Evolutionary conservation across 2,888 invertebrate genomes (phyloP).

Genomic region (Acleris cristana): DNA sequence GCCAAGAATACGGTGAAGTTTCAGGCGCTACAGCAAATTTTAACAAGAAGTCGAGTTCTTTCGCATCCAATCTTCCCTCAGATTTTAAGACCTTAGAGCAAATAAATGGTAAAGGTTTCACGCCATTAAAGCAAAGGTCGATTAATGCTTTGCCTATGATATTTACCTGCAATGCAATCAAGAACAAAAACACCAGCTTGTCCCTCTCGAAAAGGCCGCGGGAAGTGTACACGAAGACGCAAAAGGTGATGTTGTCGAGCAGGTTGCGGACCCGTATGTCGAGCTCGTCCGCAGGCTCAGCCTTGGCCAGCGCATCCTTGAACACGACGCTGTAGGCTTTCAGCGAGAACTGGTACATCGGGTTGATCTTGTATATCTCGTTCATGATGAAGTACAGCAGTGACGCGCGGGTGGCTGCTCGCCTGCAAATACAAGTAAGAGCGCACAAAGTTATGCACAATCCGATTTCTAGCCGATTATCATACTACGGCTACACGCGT

Average conservation of each 20-base stretch:
- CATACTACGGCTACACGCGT: too few relatives aligned
- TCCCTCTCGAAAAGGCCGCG: conserved; percentile 96
- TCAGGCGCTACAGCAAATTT: conserved; percentile 92
- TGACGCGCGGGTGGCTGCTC: conserved; percentile 93
- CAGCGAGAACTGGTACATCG: conserved; percentile 97
- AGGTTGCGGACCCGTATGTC: conserved; percentile 89
- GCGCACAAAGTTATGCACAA: too few relatives aligned
- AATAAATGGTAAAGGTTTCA: neutral
- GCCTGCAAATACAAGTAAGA: conserved; percentile 62
- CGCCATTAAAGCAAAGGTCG: too few relatives aligned
- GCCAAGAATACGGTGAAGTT: conserved; percentile 91
- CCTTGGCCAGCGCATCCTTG: conserved; percentile 90
- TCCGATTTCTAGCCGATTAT: too few relatives aligned
- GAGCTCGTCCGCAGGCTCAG: conserved; percentile 87
- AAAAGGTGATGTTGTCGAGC: conserved; percentile 94
- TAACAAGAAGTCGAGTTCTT: conserved; percentile 93
- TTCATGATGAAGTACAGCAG: conserved; percentile 96
- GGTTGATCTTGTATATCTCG: conserved; percentile 95
- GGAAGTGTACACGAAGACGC: conserved; percentile 94
- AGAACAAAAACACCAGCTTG: conserved; percentile 94
- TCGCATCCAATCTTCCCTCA: conserved; percentile 86
- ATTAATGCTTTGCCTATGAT: too few relatives aligned
- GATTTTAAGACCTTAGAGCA: conserved; percentile 68
- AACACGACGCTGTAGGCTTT: conserved; percentile 97
- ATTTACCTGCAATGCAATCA: conserved; percentile 91